phyloP scores from a whole-genome alignment of 2,888 invertebrate genomes.

The Morinoia aosen region DNA sequence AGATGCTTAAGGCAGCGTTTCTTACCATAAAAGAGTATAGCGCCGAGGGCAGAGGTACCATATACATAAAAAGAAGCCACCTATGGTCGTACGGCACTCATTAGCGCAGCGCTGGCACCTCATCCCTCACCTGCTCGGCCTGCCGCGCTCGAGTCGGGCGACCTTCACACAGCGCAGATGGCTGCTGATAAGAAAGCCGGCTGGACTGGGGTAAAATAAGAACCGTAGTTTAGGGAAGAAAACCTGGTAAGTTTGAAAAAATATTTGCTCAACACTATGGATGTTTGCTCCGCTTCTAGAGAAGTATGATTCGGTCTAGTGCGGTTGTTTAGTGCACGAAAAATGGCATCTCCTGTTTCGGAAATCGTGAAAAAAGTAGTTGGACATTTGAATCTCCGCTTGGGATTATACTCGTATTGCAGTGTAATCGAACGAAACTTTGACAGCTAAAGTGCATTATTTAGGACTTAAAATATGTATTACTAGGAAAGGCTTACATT shows the following conservation, averaged over 20 bases:
- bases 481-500: too few species aligned
- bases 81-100: background rate
- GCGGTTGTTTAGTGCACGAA: too few species aligned
- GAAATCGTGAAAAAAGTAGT: too few species aligned
- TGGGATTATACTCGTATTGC: too few species aligned
- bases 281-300: too few species aligned
- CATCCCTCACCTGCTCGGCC: background rate
- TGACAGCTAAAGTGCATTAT: too few species aligned
- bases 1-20: background rate
- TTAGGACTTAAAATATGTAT: too few species aligned
- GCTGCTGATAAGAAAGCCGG: background rate
- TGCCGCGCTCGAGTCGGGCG: background rate
- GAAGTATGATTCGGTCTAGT: too few species aligned
- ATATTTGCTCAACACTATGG: background rate
- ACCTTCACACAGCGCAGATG: background rate
- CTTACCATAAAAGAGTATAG: background rate
- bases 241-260: background rate
- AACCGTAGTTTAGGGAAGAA: background rate
- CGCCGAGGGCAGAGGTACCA: background rate
- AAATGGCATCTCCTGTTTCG: too few species aligned
- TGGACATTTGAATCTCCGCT: too few species aligned
- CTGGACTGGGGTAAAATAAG: background rate
- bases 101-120: background rate
- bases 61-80: background rate
- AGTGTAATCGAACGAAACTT: too few species aligned